These are phyloP conservation scores for Drosophila varians DNA, from an alignment of 1,140 invertebrate genomes.

Conservation along the genomic window DNA sequence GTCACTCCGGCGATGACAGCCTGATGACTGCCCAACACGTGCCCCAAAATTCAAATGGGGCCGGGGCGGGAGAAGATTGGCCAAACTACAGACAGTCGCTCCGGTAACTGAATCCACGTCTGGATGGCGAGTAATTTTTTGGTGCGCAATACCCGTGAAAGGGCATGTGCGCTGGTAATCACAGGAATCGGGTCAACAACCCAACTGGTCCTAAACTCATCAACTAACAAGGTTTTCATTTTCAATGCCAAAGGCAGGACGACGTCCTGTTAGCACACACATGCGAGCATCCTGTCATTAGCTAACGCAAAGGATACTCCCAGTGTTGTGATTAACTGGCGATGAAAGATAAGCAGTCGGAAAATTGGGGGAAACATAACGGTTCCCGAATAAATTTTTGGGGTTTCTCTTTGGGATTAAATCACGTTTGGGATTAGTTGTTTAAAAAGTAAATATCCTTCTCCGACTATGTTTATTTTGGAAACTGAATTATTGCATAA, in stretches of 20 bases:
- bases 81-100: conserved; percentile 24
- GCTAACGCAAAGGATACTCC: conserved; percentile 33
- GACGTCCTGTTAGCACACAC: conserved; percentile 27
- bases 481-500: not conserved
- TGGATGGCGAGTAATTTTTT: conserved; percentile 19
- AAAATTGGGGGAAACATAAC: not conserved
- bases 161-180: conserved; percentile 52
- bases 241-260: conserved; percentile 36
- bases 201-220: conserved; percentile 9
- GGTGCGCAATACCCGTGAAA: conserved; percentile 57
- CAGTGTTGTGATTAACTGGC: not conserved
- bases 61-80: not conserved
- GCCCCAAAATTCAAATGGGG: not conserved
- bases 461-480: too few relatives aligned
- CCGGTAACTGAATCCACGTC: conserved; percentile 54
- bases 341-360: conserved; percentile 21
- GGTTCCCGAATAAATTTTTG: not conserved
- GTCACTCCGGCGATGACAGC: conserved; percentile 30
- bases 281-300: conserved; percentile 36
- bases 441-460: not conserved
- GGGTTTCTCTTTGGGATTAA: conserved; percentile 4
- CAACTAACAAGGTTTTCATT: conserved; percentile 27
- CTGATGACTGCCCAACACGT: conserved; percentile 45
- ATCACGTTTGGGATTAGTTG: not conserved
- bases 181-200: conserved; percentile 59